Evolutionary conservation across 2,113 vertebrate genomes (phyloP).

Genomic region (Chaenocephalus aceratus): DNA sequence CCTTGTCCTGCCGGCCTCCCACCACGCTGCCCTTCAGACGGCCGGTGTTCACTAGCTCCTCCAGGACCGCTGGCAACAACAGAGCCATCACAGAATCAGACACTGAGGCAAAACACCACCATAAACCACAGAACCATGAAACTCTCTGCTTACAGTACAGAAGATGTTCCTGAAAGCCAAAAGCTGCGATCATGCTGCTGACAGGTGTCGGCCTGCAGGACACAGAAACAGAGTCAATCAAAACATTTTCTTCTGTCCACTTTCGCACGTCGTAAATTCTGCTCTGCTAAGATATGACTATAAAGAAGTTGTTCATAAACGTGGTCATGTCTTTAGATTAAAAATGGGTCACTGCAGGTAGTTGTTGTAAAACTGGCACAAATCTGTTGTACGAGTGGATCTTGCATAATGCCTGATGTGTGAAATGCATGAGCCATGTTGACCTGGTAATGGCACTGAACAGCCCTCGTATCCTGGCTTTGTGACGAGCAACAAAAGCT

Average conservation of each 20-base stretch:
- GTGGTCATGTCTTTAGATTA: too few relatives aligned
- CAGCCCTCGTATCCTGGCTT: conserved; percentile 92
- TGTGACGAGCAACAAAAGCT: conserved; percentile 92
- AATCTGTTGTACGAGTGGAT: neutral
- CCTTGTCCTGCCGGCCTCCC: conserved; percentile 95
- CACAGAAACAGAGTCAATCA: neutral
- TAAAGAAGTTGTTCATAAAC: too few relatives aligned
- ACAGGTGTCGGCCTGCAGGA: conserved; percentile 90
- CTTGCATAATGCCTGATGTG: neutral
- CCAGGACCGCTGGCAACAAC: conserved; percentile 84
- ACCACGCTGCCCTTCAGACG: conserved; percentile 93
- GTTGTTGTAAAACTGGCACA: too few relatives aligned
- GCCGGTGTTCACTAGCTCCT: conserved; percentile 90
- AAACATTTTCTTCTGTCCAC: neutral
- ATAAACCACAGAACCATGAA: neutral
- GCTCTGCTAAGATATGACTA: too few relatives aligned
- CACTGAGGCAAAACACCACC: neutral
- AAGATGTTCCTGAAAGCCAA: conserved; percentile 96
- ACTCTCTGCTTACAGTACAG: conserved; percentile 91
- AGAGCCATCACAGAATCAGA: neutral
- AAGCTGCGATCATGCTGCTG: conserved; percentile 90
- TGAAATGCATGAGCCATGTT: neutral
- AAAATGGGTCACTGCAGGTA: too few relatives aligned
- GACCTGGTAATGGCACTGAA: conserved; percentile 96
- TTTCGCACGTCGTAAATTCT: too few relatives aligned